These are phyloP conservation scores for Luperina testacea DNA, from an alignment of 2,888 invertebrate genomes.

Conservation along the genomic window DNA sequence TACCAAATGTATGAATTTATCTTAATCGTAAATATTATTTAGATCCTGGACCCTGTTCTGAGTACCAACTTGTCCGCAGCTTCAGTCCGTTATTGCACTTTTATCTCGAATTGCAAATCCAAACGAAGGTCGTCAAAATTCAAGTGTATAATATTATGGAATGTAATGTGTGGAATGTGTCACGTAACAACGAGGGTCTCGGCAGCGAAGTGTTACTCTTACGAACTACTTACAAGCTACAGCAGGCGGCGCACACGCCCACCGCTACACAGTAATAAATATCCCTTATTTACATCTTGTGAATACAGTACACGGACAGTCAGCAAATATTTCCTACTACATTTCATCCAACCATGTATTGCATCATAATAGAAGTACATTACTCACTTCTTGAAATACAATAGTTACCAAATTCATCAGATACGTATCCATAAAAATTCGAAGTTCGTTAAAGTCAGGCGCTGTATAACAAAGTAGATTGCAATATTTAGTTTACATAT, in stretches of 20 bases:
- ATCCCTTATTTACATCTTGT: constrained; percentile 38
- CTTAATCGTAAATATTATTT: background rate
- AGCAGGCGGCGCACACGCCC: background rate
- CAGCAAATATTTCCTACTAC: background rate
- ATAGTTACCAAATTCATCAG: constrained; percentile 38
- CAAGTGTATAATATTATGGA: background rate
- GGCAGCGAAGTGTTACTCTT: constrained; percentile 18
- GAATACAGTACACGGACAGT: constrained; percentile 42
- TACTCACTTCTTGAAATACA: constrained; percentile 14
- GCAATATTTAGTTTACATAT: constrained; percentile 29
- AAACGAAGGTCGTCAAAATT: background rate
- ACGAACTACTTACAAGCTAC: constrained; percentile 22
- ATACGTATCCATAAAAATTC: constrained; percentile 46
- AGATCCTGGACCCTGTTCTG: background rate
- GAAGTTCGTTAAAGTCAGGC: constrained; percentile 60
- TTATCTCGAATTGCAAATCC: background rate
- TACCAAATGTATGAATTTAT: background rate
- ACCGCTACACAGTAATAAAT: constrained; percentile 40
- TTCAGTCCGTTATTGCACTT: background rate
- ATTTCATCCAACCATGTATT: constrained; percentile 12
- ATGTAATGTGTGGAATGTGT: constrained; percentile 40
- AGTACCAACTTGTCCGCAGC: background rate
- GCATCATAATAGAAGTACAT: constrained; percentile 9
- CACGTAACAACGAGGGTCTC: constrained; percentile 2
- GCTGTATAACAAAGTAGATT: constrained; percentile 53